Evolutionary conservation across 2,113 vertebrate genomes (phyloP).

Genomic region (Pionites leucogaster): DNA sequence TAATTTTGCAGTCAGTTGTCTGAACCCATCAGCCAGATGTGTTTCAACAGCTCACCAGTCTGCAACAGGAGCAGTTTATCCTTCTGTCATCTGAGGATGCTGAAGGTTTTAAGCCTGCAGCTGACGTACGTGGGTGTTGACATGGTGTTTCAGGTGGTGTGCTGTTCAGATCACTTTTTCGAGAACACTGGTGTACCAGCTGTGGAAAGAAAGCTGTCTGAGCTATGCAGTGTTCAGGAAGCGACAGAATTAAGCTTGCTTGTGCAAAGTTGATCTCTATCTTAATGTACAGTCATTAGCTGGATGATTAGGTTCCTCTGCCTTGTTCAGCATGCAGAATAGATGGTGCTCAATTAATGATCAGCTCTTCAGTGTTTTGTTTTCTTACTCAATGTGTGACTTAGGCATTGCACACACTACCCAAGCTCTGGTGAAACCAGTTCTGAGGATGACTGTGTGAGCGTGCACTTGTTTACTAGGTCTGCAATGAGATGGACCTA

Average conservation of each 20-base stretch:
- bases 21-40: background rate
- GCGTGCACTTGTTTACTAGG: rapidly evolving
- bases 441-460: background rate
- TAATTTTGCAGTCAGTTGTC: background rate
- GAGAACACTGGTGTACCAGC: background rate
- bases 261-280: background rate
- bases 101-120: background rate
- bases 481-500: background rate
- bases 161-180: background rate
- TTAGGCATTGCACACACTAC: background rate
- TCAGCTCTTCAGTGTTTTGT: background rate
- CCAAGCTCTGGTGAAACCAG: background rate
- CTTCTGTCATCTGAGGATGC: background rate
- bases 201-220: background rate
- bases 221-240: background rate
- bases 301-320: background rate
- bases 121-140: background rate
- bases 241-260: background rate
- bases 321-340: background rate
- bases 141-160: background rate
- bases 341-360: background rate
- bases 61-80: background rate
- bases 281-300: background rate
- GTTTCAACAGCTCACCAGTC: background rate
- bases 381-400: background rate